phyloP scores from a whole-genome alignment of 1,140 invertebrate genomes.

The Drosophila willistoni region DNA sequence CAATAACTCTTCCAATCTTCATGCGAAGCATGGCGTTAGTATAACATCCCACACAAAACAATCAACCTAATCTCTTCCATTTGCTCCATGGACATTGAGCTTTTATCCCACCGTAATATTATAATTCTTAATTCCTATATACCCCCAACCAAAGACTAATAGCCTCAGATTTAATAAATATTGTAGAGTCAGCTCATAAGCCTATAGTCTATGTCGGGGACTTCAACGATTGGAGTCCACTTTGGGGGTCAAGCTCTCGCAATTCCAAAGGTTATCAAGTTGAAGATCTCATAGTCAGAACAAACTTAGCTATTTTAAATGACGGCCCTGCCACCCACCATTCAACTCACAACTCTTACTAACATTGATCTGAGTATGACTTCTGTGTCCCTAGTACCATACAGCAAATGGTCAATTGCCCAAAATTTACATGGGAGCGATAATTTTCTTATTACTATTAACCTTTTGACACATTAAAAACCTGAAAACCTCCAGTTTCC shows the following conservation, averaged over 20 bases:
- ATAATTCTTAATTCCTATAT: slow-evolving; percentile 33
- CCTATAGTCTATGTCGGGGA: slow-evolving; percentile 26
- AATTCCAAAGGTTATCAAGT: slow-evolving; percentile 21
- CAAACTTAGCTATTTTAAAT: slow-evolving; percentile 13
- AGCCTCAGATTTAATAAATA: slow-evolving; percentile 17
- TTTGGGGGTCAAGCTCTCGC: slow-evolving; percentile 22
- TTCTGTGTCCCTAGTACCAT: slow-evolving; percentile 22
- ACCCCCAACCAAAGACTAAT: slow-evolving; percentile 6
- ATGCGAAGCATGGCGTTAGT: too few relatives aligned
- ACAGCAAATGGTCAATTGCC: slow-evolving; percentile 19
- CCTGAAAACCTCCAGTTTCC: slow-evolving; percentile 1
- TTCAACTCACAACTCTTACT: background rate
- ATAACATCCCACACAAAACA: too few relatives aligned
- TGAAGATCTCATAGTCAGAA: slow-evolving; percentile 25
- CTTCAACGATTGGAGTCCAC: slow-evolving; percentile 23
- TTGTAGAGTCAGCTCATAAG: slow-evolving; percentile 5
- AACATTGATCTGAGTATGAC: slow-evolving; percentile 22
- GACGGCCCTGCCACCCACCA: slow-evolving; percentile 28
- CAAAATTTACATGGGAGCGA: slow-evolving; percentile 21
- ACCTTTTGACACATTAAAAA: too few relatives aligned
- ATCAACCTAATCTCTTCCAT: background rate
- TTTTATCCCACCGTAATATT: slow-evolving; percentile 21
- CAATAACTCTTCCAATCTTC: too few relatives aligned
- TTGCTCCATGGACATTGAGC: slow-evolving; percentile 23
- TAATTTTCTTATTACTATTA: slow-evolving; percentile 8